Evolutionary conservation across 2,888 invertebrate species (phyloP).

Genomic region (Cryptophagus acutangulus): DNA sequence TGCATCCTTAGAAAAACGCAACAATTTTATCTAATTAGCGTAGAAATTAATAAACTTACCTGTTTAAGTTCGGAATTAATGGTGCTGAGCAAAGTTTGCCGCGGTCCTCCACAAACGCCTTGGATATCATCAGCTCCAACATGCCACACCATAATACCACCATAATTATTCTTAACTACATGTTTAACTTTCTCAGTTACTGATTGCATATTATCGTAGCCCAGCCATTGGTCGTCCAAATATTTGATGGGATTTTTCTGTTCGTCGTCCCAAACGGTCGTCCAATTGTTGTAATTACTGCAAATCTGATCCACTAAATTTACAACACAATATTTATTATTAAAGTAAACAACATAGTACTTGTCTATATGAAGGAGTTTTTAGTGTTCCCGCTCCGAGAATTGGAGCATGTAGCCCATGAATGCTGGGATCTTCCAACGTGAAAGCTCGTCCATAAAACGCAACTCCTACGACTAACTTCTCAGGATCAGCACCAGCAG

Average conservation of each 20-base stretch:
- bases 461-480: constrained; percentile 67
- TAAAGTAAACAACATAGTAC: not conserved
- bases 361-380: constrained; percentile 8
- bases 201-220: constrained; percentile 31
- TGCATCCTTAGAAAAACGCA: no score
- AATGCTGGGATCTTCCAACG: constrained; percentile 47
- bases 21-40: no score
- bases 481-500: constrained; percentile 52
- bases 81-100: constrained; percentile 22
- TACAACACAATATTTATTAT: not conserved
- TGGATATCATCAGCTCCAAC: constrained; percentile 27
- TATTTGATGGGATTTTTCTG: constrained; percentile 31
- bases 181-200: constrained; percentile 29
- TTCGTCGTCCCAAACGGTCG: constrained; percentile 29
- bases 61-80: no score
- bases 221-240: constrained; percentile 29
- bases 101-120: constrained; percentile 25
- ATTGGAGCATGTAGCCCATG: constrained; percentile 54
- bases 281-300: constrained; percentile 18
- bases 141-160: constrained; percentile 31
- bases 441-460: constrained; percentile 64
- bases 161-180: constrained; percentile 22
- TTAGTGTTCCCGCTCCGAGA: constrained; percentile 50
- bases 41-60: no score
- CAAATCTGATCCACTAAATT: constrained; percentile 10